Evolutionary conservation across 2,888 invertebrate species (phyloP).

Genomic region (Ochropleura leucogaster): DNA sequence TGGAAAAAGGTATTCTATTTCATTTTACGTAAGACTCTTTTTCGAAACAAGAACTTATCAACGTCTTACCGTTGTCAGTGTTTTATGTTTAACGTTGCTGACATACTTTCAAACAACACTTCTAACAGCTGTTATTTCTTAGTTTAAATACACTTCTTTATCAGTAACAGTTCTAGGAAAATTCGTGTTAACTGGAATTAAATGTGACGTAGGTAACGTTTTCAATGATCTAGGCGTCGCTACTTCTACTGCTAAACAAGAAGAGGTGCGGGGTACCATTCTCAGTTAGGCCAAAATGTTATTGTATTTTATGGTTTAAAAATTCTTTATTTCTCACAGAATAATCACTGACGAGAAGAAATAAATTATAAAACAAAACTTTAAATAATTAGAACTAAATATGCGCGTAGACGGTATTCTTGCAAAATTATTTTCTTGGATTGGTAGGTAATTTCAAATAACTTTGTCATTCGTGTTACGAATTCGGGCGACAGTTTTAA

Average conservation of each 20-base stretch:
- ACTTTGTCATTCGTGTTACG: too few relatives aligned
- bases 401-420: too few relatives aligned
- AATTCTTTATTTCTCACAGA: background rate
- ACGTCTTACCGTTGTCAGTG: constrained; percentile 28
- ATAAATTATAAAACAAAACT: too few relatives aligned
- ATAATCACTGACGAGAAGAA: too few relatives aligned
- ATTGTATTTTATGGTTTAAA: background rate
- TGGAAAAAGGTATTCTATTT: background rate
- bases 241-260: background rate
- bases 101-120: constrained; percentile 54
- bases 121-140: constrained; percentile 21
- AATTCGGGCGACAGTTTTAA: too few relatives aligned
- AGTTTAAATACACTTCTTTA: constrained; percentile 24
- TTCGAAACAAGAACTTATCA: constrained; percentile 35
- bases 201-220: background rate
- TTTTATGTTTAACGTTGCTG: constrained; percentile 40
- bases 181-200: constrained; percentile 13
- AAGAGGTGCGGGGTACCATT: too few relatives aligned
- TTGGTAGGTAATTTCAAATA: too few relatives aligned
- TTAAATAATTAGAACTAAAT: too few relatives aligned
- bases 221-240: background rate
- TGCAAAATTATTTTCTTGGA: too few relatives aligned
- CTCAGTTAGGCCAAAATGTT: background rate
- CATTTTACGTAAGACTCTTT: constrained; percentile 3
- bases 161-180: constrained; percentile 9